Conservation (phyloP, 2,888 invertebrate species). For the Eretmocerus hayati region DNA sequence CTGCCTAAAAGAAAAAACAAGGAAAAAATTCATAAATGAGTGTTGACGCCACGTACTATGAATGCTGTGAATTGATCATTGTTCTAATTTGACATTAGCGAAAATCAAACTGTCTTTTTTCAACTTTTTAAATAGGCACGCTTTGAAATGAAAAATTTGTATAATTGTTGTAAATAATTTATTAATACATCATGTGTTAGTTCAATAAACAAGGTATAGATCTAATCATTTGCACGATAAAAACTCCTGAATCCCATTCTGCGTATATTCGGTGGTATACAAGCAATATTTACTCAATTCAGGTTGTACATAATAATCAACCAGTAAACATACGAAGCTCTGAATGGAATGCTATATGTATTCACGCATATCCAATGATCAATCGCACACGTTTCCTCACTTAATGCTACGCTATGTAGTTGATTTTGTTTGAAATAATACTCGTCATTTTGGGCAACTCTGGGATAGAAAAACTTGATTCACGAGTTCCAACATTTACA, state of each 20-base stretch:
- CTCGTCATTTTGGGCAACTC: no score
- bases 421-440: no score
- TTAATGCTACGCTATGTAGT: no score
- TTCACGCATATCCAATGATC: no score
- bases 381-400: no score
- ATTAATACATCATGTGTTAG: conserved; percentile 35
- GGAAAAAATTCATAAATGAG: not conserved
- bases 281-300: not conserved
- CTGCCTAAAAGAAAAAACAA: conserved; percentile 14
- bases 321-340: no score
- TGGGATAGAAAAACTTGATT: no score
- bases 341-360: no score
- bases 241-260: conserved; percentile 17
- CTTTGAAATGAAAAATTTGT: conserved; percentile 26
- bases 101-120: not conserved
- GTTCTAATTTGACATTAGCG: conserved; percentile 9
- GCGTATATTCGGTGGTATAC: not conserved
- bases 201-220: conserved; percentile 24
- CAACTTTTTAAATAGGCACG: conserved; percentile 5
- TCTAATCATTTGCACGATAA: conserved; percentile 21
- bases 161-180: conserved; percentile 44
- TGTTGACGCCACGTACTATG: not conserved
- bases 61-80: conserved; percentile 3
- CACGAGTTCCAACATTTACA: no score
- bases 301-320: no score